phyloP scores from a whole-genome alignment of 2,113 vertebrate species.

The Scomber scombrus region DNA sequence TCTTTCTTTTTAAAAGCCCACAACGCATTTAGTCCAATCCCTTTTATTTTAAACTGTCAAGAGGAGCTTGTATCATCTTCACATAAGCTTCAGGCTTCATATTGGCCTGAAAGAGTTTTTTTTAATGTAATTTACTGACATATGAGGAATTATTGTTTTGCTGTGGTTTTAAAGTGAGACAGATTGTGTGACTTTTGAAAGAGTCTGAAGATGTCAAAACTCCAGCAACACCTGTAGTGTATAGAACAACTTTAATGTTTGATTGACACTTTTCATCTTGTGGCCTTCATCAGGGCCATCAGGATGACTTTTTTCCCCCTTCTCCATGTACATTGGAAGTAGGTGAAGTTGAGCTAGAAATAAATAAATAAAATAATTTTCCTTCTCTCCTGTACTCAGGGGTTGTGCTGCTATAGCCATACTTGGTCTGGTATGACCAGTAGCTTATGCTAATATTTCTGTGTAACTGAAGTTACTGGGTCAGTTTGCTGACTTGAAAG shows the following conservation, averaged over 20 bases:
- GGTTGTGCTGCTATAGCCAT: neutral
- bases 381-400: too few relatives aligned
- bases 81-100: conserved; percentile 8
- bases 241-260: too few relatives aligned
- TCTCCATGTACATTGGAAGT: too few relatives aligned
- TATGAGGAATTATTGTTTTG: neutral
- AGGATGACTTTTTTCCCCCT: too few relatives aligned
- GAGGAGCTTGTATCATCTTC: conserved; percentile 5
- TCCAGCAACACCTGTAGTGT: too few relatives aligned
- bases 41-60: conserved; percentile 24
- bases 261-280: too few relatives aligned
- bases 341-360: too few relatives aligned
- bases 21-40: conserved; percentile 2
- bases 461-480: neutral
- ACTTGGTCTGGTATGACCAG: neutral
- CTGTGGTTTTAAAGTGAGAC: neutral
- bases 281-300: too few relatives aligned
- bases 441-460: neutral
- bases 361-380: too few relatives aligned
- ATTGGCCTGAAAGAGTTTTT: neutral
- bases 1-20: conserved; percentile 9
- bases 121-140: neutral
- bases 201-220: too few relatives aligned
- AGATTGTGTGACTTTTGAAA: neutral
- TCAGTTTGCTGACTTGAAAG: neutral